Base-by-base conservation (phyloP, 1,140 invertebrate species). In the Reticulitermes speratus region DNA sequence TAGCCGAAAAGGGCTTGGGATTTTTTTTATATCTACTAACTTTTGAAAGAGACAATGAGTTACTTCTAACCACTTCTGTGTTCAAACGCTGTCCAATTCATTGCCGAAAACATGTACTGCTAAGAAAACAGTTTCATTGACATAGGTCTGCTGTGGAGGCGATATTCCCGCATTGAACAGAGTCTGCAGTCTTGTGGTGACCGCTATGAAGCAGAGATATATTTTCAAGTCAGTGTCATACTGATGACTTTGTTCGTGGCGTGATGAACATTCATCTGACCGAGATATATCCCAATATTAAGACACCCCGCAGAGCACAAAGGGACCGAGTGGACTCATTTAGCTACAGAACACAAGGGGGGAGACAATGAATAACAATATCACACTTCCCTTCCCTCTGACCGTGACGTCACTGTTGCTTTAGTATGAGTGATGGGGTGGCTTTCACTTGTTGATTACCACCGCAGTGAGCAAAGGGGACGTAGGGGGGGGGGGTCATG, bases 291-390 rank as follows among this genome's bases (percentile, higher is more conserved):
- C 65, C 65, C 65, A 75, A 75, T 75, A 75, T 75, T 75, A 75
- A 75, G 65, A 75, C 65, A 75, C n/a, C 65, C 65, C 65, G 65
- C 65, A 30, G 65, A 75, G 65, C 9, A 30, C 65, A 30, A 30
- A 75, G 65, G n/a, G 52, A 25, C 65, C 65, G 65, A 75, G 65
- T 75, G 65, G 65, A 75, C 65, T 75, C 65, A 75, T 75, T 75
- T 75, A 75, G 65, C 65, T 16, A 55, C 52, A 12, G 52, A 55
- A 55, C 52, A 55, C 52, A 30, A 30, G 65, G 65, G 65, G 55
- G 65, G n/a, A 65, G 59, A 30, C 65, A n/a, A 75, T 75, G 65
- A 75, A 75, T 75, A 75, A 75, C 65, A 75, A 75, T 75, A 75
- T 75, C 52, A 55, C 14, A 55, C 52, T 55, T 55, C 52, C 52